These are phyloP conservation scores for Ia io DNA, from an alignment of 2,113 vertebrate species.

Conservation along the genomic window DNA sequence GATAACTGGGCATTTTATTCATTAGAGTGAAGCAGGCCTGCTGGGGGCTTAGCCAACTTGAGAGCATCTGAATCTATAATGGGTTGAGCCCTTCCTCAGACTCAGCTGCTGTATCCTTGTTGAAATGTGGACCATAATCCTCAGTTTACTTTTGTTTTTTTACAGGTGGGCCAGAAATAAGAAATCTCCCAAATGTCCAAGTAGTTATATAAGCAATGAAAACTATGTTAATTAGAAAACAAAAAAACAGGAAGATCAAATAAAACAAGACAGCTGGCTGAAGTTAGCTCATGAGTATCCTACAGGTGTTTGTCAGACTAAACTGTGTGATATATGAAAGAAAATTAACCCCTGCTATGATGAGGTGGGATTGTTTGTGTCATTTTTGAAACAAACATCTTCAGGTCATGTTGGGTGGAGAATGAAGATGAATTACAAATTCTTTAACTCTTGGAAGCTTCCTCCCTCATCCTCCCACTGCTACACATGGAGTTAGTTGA, in stretches of 20 bases:
- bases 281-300: neutral
- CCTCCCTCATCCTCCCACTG: too few species aligned
- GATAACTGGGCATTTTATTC: slow-evolving; percentile 14
- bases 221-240: neutral
- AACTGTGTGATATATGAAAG: neutral
- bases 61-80: slow-evolving; percentile 2
- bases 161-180: neutral
- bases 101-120: neutral
- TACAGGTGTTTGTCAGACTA: neutral
- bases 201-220: neutral
- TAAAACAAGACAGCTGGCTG: neutral
- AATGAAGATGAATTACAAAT: neutral
- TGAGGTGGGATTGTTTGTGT: neutral
- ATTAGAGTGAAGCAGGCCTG: neutral
- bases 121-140: neutral
- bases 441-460: neutral
- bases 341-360: neutral
- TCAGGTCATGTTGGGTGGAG: neutral
- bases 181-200: neutral
- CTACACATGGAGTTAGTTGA: neutral
- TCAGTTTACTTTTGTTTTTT: neutral
- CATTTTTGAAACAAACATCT: neutral
- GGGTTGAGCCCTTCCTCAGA: neutral
- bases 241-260: neutral
- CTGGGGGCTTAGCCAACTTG: neutral